Evolutionary conservation across 92 coral and sea anemone species (phyloP).

Genomic region (Bergia sp.): DNA sequence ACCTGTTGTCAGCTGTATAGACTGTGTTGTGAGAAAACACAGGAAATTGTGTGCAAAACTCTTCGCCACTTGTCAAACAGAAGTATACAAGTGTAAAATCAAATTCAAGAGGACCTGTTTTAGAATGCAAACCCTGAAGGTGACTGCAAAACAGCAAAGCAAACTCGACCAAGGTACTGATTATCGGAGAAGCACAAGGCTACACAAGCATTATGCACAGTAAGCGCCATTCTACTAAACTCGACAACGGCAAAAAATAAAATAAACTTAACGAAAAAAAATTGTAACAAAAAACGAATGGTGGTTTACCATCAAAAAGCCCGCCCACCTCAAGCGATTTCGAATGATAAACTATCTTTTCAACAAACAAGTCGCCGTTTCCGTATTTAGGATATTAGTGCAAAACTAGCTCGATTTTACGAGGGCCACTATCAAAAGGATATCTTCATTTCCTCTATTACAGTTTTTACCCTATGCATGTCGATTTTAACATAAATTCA

Average conservation of each 20-base stretch:
- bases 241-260: conserved; percentile 12
- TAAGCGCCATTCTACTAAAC: not conserved
- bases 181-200: not conserved
- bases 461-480: not conserved
- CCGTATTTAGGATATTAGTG: conserved; percentile 41
- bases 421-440: conserved; percentile 35
- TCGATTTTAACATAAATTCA: not conserved
- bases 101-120: conserved; percentile 53
- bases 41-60: conserved; percentile 90
- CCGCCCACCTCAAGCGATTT: conserved; percentile 45
- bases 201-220: not conserved
- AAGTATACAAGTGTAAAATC: conserved; percentile 67
- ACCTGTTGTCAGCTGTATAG: conserved; percentile 93
- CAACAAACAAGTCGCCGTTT: conserved; percentile 35
- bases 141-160: conserved; percentile 44
- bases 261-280: conserved; percentile 24
- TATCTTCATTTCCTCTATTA: conserved; percentile 30
- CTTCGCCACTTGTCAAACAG: conserved; percentile 84
- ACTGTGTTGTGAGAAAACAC: conserved; percentile 71
- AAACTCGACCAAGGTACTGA: conserved; percentile 18
- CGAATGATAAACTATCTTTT: conserved; percentile 33
- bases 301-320: conserved; percentile 15
- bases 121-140: conserved; percentile 4
- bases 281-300: conserved; percentile 22
- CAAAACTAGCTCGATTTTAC: conserved; percentile 18